Base-by-base conservation (phyloP, 2,113 vertebrate species). In the Eurypyga helias region DNA sequence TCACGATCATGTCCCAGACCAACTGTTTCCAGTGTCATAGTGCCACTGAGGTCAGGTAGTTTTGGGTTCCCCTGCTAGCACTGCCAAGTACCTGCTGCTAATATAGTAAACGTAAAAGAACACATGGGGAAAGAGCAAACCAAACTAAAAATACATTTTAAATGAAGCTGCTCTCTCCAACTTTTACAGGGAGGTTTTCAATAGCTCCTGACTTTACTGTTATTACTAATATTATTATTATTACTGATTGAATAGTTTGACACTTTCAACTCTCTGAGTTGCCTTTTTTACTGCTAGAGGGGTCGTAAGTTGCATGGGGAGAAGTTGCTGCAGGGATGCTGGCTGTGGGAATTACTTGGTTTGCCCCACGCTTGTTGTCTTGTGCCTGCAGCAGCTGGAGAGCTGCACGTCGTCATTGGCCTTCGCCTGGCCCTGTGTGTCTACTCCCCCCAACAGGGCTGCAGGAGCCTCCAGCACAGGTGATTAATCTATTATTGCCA, bases 331-430 rank as follows among this genome's bases (percentile, higher is more conserved):
- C 29, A 46, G 51, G 46, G 28, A 12, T 43, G 12, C 24, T 58
- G 54, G 49, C 8, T 51, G 61, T 66, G 34, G 34, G 79, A 92
- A 69, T 52, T 6, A 16, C 21, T 28, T n/a, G 21, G 9, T 33
- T 36, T 61, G 13, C 31, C 28, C 19, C 8, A 0, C 18, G 26
- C 16, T 86, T 14, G 18, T n/a, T 36, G 26, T 34, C 54, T 41
- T 17, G 23, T 46, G 29, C 43, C 64, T 73, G 58, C 71, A 83
- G 78, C 51, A 85, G 78, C 62, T 65, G 75, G 9, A 45, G 84
- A 72, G 12, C 33, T 52, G 5, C 0, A 0, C 2, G 6, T 38
- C 33, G 26, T 58, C 71, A 78, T 64, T 23, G 7, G 3, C 75
- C 67, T 31, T 60, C 60, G 29, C 18, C 34, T 41, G 83, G 66